Evolutionary conservation across 64 coral and sea anemone genomes (phyloP), one percentile per base, ranked within the genome.

Genomic region (Porites australiensis): DNA sequence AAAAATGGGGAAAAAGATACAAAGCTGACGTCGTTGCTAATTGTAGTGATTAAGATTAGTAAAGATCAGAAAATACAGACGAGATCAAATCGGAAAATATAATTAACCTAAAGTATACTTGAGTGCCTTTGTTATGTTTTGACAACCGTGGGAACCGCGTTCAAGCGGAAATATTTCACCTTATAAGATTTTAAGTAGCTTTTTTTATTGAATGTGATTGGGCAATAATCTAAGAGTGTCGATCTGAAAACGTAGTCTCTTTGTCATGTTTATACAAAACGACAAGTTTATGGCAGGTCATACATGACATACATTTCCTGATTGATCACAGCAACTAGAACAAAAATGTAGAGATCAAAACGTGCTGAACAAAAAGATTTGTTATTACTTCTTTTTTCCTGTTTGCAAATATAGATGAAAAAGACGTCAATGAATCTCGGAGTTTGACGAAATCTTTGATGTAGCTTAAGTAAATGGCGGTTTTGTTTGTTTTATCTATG

Each of bases 131-230:
- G 58, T 67, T n/a, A 5, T 20, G 9, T 23, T 19, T 10, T 13
- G 64, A 46, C 45, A 52, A 60, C 37, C 81, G 81, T 84, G 81
- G 81, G 81, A 84, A 82, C 63, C 27, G 44, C 81, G 48, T 6
- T 16, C 2, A 19, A 12, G 62, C 81, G 81, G 23, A 84, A 68
- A 84, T 6, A 50, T 76, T 52, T 16, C 16, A 76, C 47, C 7
- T 57, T 57, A 50, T 16, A 18, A 76, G 50, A 76, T 76, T 50
- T 16, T 19, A 50, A n/a, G 19, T 47, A 50, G 48, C 48, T 7
- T 76, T 50, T 50, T 76, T 76, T 48, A 50, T 44, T 72, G 70
- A 63, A 50, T 50, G 59, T 20, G 63, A 65, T 84, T 10, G 45
- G 18, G 45, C 64, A 45, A 52, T 84, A 84, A 67, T 2, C 19